A percentile compares a stretch with the other conserved stretches of the same genome.
Evolutionary conservation across 2,888 invertebrate genomes (phyloP).

Genomic region (Vannuccia rotundouncinata): DNA sequence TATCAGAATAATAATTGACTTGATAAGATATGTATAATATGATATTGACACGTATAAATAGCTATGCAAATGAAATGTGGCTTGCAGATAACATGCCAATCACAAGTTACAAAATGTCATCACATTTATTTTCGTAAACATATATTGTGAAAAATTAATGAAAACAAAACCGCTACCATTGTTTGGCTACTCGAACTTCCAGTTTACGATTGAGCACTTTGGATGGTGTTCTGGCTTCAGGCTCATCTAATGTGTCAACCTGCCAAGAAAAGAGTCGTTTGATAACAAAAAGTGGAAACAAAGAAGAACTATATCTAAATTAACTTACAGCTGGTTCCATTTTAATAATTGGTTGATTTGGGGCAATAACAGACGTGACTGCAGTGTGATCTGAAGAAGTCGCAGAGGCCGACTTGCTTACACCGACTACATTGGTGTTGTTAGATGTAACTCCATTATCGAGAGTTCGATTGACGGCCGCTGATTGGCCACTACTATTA

Average conservation of each 20-base stretch:
- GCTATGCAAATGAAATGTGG: too few relatives aligned
- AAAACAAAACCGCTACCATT: not conserved
- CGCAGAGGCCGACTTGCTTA: not conserved
- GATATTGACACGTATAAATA: too few relatives aligned
- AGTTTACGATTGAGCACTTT: not conserved
- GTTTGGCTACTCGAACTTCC: slow-evolving; percentile 6
- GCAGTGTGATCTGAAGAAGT: not conserved
- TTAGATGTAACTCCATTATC: not conserved
- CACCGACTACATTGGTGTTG: not conserved
- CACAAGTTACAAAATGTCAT: too few relatives aligned
- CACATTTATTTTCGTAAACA: too few relatives aligned
- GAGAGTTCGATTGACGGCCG: not conserved
- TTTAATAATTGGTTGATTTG: not conserved
- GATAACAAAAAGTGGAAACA: too few relatives aligned
- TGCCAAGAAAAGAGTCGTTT: too few relatives aligned
- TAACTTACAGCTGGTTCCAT: not conserved
- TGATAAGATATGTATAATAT: too few relatives aligned
- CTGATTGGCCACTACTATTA: not conserved
- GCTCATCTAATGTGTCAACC: slow-evolving; percentile 20
- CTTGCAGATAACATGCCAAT: too few relatives aligned
- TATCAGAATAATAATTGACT: too few relatives aligned
- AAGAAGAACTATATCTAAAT: too few relatives aligned
- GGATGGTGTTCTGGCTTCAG: slow-evolving; percentile 5
- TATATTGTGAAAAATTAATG: too few relatives aligned
- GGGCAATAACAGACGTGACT: not conserved